Conservation (phyloP, 2,797 vertebrate species). For the Labroides dimidiatus region DNA sequence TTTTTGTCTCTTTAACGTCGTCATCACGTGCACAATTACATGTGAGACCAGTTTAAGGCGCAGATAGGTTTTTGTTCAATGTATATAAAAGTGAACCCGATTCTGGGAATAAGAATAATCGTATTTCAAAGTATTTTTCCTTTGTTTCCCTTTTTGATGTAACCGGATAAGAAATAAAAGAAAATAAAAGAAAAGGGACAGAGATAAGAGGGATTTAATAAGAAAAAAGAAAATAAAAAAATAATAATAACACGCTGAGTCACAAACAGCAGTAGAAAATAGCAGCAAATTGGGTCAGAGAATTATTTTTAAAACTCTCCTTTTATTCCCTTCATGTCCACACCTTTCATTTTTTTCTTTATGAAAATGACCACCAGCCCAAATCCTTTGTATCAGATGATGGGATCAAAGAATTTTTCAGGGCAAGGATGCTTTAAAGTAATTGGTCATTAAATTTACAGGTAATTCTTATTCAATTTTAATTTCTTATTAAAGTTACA, state of each 20-base stretch:
- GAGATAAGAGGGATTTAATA: neutral
- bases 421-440: neutral
- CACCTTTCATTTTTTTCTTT: neutral
- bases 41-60: too few relatives aligned
- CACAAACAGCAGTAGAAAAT: neutral
- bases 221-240: too few relatives aligned
- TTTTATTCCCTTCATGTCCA: neutral
- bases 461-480: constrained; percentile 9
- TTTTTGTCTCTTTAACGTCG: too few relatives aligned
- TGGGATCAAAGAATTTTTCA: neutral
- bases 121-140: neutral
- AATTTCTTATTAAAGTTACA: constrained; percentile 41
- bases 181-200: too few relatives aligned
- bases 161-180: too few relatives aligned
- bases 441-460: constrained; percentile 41
- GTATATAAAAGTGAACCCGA: neutral
- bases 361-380: neutral
- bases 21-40: too few relatives aligned
- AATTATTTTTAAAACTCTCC: neutral
- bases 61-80: neutral
- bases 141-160: neutral
- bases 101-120: neutral
- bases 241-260: neutral
- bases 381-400: neutral
- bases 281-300: constrained; percentile 5